phyloP scores from a whole-genome alignment of 1,140 invertebrate species.

The Drosophila sp. region DNA sequence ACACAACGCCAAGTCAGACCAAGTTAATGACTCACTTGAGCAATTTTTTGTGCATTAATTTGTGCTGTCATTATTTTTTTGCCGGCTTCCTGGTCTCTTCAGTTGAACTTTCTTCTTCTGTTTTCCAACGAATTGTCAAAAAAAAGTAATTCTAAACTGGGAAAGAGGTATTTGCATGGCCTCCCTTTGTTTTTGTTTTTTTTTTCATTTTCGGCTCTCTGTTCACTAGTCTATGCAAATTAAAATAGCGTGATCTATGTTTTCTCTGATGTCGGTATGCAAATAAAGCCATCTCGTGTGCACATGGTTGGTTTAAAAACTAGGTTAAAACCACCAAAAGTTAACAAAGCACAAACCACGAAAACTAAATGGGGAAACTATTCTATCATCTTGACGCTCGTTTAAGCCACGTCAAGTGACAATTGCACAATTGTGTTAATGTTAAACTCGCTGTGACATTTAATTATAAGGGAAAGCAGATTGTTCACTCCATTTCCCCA shows the following conservation, averaged over 20 bases:
- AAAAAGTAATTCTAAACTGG: constrained; percentile 30
- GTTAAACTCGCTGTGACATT: constrained; percentile 58
- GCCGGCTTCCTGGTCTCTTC: constrained; percentile 7
- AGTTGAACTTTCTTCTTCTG: constrained; percentile 12
- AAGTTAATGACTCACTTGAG: constrained; percentile 48
- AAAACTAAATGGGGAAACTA: neutral
- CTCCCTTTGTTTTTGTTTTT: constrained; percentile 8
- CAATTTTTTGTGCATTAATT: constrained; percentile 24
- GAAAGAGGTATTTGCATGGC: neutral
- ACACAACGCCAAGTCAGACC: constrained; percentile 15
- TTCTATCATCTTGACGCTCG: constrained; percentile 17
- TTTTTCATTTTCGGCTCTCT: constrained; percentile 23
- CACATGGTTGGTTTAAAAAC: constrained; percentile 6
- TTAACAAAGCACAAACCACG: neutral
- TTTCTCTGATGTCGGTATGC: constrained; percentile 4
- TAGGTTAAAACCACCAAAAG: constrained; percentile 11
- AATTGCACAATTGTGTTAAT: constrained; percentile 55
- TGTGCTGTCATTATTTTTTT: constrained; percentile 13
- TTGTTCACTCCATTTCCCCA: constrained; percentile 1
- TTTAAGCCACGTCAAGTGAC: constrained; percentile 33
- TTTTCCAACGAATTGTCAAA: constrained; percentile 15
- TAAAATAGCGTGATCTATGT: constrained; percentile 59
- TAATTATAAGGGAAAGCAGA: constrained; percentile 47
- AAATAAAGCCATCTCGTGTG: constrained; percentile 15
- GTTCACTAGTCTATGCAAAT: constrained; percentile 63